Percentiles rank a stretch among this genome's conserved stretches.
Evolutionary conservation across 2,888 invertebrate genomes (phyloP).

Genomic region (Sthenelais limicola): DNA sequence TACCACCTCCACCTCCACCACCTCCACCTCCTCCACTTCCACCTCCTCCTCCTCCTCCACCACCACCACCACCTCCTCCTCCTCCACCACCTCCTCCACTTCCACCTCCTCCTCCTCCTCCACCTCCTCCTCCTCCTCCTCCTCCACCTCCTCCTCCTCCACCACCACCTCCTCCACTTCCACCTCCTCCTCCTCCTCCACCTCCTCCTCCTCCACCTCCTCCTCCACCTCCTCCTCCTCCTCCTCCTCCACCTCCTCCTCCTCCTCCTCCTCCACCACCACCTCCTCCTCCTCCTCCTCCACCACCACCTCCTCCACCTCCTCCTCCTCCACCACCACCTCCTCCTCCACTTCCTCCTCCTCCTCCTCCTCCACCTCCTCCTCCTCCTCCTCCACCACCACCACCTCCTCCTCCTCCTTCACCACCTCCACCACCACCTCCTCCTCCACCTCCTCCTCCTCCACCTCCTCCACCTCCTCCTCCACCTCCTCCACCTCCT

Average conservation of each 20-base stretch:
- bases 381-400: background rate
- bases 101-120: background rate
- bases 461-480: slow-evolving; percentile 4
- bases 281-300: slow-evolving; percentile 4
- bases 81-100: background rate
- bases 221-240: slow-evolving; percentile 4
- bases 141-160: background rate
- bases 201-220: slow-evolving; percentile 4
- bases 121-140: background rate
- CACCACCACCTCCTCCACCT: background rate
- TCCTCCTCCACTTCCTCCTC: too few species aligned
- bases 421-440: background rate
- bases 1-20: background rate
- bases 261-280: slow-evolving; percentile 4
- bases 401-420: background rate
- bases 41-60: background rate
- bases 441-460: background rate
- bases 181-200: background rate
- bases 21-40: slow-evolving; percentile 1
- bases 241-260: slow-evolving; percentile 1
- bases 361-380: background rate
- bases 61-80: background rate
- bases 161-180: background rate
- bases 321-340: background rate
- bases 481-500: slow-evolving; percentile 1